Evolutionary conservation across 1,140 invertebrate genomes (phyloP).

Genomic region (Euura lappo): DNA sequence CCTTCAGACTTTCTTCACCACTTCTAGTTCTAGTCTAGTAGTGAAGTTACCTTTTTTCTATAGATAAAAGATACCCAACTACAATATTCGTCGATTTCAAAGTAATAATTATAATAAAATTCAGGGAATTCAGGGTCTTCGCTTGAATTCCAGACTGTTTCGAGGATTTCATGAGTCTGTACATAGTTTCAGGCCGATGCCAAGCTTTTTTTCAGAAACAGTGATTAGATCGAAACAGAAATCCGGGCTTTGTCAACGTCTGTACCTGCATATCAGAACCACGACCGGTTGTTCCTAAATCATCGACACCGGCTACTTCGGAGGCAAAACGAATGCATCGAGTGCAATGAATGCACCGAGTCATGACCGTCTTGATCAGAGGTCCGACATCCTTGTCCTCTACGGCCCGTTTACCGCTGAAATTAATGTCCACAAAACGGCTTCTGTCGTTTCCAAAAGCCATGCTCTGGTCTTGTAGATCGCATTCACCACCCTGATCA

Average conservation of each 20-base stretch:
- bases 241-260: background rate
- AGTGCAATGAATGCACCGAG: constrained; percentile 99
- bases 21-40: no score
- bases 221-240: background rate
- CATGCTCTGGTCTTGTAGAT: constrained; percentile 98
- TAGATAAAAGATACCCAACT: no score
- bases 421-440: constrained; percentile 92
- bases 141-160: no score
- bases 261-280: constrained; percentile 92
- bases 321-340: constrained; percentile 96
- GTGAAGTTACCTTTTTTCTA: no score
- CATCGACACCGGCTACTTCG: constrained; percentile 97
- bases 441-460: constrained; percentile 97
- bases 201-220: no score
- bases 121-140: no score
- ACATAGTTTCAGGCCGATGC: no score
- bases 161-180: no score
- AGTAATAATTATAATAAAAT: no score
- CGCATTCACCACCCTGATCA: constrained; percentile 99
- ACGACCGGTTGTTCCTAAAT: constrained; percentile 95
- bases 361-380: constrained; percentile 99
- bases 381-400: constrained; percentile 99
- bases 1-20: background rate
- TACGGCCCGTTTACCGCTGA: constrained; percentile 95
- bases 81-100: no score